A percentile compares a stretch with the other conserved stretches of the same genome.
Evolutionary conservation across 2,797 vertebrate species (phyloP).

Genomic region (Tragelaphus eurycerus): DNA sequence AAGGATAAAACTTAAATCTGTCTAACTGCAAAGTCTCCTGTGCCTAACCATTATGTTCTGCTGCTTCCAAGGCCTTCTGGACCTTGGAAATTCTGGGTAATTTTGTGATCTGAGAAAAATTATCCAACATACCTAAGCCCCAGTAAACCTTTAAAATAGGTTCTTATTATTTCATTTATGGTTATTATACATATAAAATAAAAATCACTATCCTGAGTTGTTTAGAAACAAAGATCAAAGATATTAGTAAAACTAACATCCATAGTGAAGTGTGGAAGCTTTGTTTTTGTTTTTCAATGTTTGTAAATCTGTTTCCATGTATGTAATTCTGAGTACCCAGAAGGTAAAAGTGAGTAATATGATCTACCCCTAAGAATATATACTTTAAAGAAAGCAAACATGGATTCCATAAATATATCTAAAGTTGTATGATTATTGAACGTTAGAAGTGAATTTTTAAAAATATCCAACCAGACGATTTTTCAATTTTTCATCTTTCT

Average conservation of each 20-base stretch:
- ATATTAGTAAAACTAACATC: neutral
- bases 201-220: neutral
- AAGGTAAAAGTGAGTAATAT: neutral
- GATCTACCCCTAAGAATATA: neutral
- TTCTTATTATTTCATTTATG: neutral
- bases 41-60: neutral
- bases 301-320: neutral
- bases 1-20: neutral
- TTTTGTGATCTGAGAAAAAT: neutral
- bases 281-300: neutral
- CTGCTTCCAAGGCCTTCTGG: neutral
- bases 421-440: neutral
- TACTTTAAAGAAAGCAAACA: neutral
- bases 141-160: neutral
- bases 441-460: neutral
- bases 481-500: neutral
- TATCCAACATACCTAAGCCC: neutral
- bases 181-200: neutral
- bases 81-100: neutral
- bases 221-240: neutral
- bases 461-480: neutral
- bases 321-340: neutral
- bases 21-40: neutral
- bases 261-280: neutral
- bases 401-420: neutral